These are phyloP conservation scores for Amphipoea lucens DNA, from an alignment of 2,888 invertebrate species.

Conservation along the genomic window DNA sequence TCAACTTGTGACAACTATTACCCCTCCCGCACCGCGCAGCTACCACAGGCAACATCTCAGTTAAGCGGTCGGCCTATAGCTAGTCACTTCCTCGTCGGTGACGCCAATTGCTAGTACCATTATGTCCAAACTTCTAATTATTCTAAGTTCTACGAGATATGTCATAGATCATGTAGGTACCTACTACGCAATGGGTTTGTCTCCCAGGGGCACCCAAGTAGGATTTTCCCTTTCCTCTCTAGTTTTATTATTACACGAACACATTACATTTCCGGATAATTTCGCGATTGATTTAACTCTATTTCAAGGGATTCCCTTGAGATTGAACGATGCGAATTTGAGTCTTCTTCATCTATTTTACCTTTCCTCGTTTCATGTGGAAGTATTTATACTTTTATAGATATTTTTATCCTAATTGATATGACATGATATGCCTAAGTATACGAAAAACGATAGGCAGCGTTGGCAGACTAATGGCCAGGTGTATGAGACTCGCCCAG, in stretches of 20 bases:
- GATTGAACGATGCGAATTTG: constrained; percentile 1
- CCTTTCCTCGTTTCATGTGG: too few species aligned
- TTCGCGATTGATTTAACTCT: constrained; percentile 39
- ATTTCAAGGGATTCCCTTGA: constrained; percentile 25
- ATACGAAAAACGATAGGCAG: neutral
- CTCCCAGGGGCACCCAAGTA: neutral
- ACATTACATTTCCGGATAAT: constrained; percentile 38
- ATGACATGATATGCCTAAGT: neutral
- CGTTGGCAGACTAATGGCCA: neutral
- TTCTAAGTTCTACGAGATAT: neutral
- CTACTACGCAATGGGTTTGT: neutral
- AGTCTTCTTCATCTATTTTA: neutral
- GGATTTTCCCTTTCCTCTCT: constrained; percentile 11
- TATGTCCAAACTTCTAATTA: neutral
- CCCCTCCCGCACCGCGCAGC: too few species aligned
- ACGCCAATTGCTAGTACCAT: too few species aligned
- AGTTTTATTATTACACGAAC: constrained; percentile 25
- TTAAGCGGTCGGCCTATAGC: too few species aligned
- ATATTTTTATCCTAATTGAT: neutral
- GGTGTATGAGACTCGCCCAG: too few species aligned
- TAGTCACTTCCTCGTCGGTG: too few species aligned
- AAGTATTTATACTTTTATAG: too few species aligned
- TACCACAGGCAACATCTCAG: too few species aligned
- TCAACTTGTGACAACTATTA: too few species aligned
- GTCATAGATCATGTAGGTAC: neutral